These are phyloP conservation scores for Synergus gifuensis DNA, from an alignment of 2,888 invertebrate species.

Conservation along the genomic window DNA sequence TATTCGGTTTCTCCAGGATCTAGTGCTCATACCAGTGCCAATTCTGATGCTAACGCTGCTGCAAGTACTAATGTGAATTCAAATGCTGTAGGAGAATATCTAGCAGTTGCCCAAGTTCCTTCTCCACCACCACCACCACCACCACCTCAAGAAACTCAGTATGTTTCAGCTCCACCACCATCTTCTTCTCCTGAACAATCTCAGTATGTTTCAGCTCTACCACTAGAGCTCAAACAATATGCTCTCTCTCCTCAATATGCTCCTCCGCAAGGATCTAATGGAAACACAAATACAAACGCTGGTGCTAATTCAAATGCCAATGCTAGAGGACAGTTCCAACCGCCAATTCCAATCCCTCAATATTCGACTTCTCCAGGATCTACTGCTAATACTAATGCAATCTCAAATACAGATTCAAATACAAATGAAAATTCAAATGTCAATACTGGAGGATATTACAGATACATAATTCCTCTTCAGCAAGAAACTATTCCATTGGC, in stretches of 20 bases:
- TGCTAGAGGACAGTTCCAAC: background rate
- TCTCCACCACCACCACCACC: no score
- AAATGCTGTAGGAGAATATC: background rate
- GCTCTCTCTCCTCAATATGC: background rate
- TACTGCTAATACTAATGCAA: background rate
- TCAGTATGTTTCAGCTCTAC: no score
- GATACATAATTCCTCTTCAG: background rate
- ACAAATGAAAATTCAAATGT: constrained; percentile 40
- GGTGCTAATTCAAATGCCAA: constrained; percentile 33
- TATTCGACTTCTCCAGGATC: background rate
- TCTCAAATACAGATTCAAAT: constrained; percentile 38
- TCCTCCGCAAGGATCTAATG: background rate
- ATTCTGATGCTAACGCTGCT: background rate
- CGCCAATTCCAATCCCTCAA: background rate
- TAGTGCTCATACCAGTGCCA: background rate
- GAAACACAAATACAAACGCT: background rate
- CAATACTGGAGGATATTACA: background rate
- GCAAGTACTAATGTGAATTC: background rate
- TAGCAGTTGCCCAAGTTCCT: background rate
- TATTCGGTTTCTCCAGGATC: background rate
- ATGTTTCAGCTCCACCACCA: no score
- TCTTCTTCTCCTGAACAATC: no score
- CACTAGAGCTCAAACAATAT: no score
- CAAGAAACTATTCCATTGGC: background rate
- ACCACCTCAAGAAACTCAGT: no score